Base-by-base conservation (phyloP, 2,888 invertebrate species). In the Orthosia incerta region DNA sequence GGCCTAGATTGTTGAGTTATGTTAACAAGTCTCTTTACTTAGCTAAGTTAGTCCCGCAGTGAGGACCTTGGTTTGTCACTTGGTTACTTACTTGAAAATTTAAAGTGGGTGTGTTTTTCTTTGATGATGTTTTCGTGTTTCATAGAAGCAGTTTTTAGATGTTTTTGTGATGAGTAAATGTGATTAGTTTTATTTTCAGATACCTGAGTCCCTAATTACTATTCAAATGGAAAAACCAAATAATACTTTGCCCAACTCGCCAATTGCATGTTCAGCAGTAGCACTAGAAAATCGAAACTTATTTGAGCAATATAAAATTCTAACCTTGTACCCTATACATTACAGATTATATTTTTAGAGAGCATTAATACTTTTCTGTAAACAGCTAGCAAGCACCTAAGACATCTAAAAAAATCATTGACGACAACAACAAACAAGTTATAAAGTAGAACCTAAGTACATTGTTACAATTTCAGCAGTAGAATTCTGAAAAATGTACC, bases 11-110 rank as follows among this genome's bases (percentile, higher is more conserved):
- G 77, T 78, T 76, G 78, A 76, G 76, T 77, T 76, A 81, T 79
- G 83, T 86, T 85, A 84, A 87, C 89, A 87, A 81, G 89, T 72
- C 87, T 88, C 79, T 79, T 85, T 81, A 88, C 85, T 89, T 85
- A 87, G 79, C 79, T 79, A 79, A 88, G 84, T 89, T 85, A 87
- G 79, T 62, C 65, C 53, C 65, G 39, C 53, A 65, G 60, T 74
- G 55, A 64, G 59, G 64, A 55, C 56, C 74, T 66, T 64, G 68
- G 45, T 63, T 65, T 76, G 69, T 65, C 57, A 80, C 79, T 83
- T 71, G 57, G 26, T 48, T 46, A 53, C 59, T 48, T 46, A 53
- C 59, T 68, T 66, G 23, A 71, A 63, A 50, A 57, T 85, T 81
- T 48, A 61, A 67, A 48, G 26, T 31, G 13, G 12, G 26, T 45